Conservation (phyloP, 2,797 vertebrate species). For the Alcedo atthis region DNA sequence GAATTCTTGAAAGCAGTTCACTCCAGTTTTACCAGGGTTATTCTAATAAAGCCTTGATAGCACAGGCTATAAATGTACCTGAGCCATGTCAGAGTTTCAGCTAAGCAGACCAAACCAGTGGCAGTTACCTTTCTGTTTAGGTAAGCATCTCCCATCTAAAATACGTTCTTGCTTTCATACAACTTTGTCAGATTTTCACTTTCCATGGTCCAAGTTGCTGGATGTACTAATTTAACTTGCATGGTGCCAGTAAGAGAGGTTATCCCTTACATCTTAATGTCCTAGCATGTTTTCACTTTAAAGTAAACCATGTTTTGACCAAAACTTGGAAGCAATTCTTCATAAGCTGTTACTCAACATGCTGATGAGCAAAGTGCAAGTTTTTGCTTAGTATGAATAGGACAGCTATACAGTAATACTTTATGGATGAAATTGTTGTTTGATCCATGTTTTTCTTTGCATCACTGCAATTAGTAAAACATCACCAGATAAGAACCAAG, state of each 20-base stretch:
- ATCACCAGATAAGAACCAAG: neutral
- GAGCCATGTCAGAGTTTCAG: neutral
- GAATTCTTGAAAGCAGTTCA: neutral
- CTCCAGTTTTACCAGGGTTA: neutral
- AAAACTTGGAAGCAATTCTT: conserved; percentile 18
- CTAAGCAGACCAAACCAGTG: neutral
- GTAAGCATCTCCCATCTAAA: neutral
- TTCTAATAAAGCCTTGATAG: neutral
- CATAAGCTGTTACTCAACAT: neutral
- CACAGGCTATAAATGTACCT: neutral
- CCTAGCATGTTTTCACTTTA: neutral
- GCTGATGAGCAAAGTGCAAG: neutral
- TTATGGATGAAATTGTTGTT: neutral
- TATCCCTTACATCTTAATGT: neutral
- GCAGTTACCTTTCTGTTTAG: neutral
- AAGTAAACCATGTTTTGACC: conserved; percentile 9
- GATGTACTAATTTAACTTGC: neutral
- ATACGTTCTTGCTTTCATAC: neutral
- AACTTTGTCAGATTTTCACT: neutral
- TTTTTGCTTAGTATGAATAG: neutral
- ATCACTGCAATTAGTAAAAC: neutral
- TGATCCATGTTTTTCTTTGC: neutral
- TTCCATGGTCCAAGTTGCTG: neutral
- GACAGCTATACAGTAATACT: neutral
- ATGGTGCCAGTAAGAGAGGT: neutral